Evolutionary conservation across 2,888 invertebrate genomes (phyloP).

Genomic region (Chaetogeoica ovagalla): DNA sequence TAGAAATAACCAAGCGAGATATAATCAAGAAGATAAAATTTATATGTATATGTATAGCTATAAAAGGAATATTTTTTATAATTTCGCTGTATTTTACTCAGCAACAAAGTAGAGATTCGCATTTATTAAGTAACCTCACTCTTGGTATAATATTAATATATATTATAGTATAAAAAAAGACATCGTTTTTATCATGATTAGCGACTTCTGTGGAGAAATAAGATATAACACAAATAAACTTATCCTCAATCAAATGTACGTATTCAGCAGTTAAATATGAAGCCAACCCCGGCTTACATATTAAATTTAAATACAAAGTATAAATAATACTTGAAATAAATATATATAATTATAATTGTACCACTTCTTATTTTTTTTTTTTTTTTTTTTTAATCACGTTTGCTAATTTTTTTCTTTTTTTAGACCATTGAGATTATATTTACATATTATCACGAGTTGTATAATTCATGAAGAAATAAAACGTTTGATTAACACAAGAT

Average conservation of each 20-base stretch:
- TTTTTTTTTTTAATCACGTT: no score
- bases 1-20: not conserved
- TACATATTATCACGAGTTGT: no score
- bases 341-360: no score
- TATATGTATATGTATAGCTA: not conserved
- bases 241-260: not conserved
- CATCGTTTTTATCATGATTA: not conserved
- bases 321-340: not conserved
- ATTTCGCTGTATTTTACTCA: not conserved
- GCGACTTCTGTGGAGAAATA: not conserved
- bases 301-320: not conserved
- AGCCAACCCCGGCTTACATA: not conserved
- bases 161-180: no score
- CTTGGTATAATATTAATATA: not conserved
- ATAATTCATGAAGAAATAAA: no score
- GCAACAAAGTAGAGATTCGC: not conserved
- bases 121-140: not conserved
- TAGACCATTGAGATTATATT: no score
- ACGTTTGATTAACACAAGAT: no score
- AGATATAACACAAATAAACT: not conserved
- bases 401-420: no score
- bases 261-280: not conserved
- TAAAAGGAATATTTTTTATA: not conserved
- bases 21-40: slow-evolving; percentile 1
- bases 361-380: no score